phyloP scores from a whole-genome alignment of 2,888 invertebrate genomes.

The Philonicus albiceps region DNA sequence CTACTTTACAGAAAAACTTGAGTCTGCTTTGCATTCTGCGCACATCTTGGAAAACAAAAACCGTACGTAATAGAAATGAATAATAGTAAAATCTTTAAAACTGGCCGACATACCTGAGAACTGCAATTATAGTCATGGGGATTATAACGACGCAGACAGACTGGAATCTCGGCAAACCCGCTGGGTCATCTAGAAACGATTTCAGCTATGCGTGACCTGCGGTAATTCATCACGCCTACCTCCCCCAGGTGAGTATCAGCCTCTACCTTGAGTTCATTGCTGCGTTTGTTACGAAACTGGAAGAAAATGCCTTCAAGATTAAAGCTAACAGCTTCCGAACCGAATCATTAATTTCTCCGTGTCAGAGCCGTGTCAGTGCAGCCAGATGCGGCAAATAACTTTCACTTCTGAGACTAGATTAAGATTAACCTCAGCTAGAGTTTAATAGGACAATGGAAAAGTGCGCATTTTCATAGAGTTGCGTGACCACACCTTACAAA shows the following conservation, averaged over 20 bases:
- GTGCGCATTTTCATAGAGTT: not conserved
- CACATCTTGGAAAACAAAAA: not conserved
- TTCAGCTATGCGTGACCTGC: not conserved
- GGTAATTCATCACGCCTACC: not conserved
- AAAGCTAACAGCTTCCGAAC: not conserved
- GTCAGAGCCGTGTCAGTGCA: not conserved
- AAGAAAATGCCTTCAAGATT: not conserved
- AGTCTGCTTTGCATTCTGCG: not conserved
- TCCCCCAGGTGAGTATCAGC: not conserved
- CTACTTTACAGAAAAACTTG: not conserved
- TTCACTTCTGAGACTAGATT: slow-evolving; percentile 2
- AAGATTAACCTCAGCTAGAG: not conserved
- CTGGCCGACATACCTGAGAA: not conserved
- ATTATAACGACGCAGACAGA: not conserved
- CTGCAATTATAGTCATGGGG: not conserved
- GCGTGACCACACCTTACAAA: not conserved
- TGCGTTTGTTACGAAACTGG: not conserved
- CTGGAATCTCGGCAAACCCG: not conserved
- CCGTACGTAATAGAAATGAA: not conserved
- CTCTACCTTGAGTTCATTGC: not conserved
- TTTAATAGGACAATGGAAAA: slow-evolving; percentile 2
- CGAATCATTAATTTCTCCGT: not conserved
- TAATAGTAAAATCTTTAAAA: not conserved
- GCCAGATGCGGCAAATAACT: not conserved
- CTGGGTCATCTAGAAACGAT: not conserved